Evolutionary conservation across 1,140 invertebrate species (phyloP), one percentile per base, ranked within the genome.

Genomic region (Heliconius melpomene): DNA sequence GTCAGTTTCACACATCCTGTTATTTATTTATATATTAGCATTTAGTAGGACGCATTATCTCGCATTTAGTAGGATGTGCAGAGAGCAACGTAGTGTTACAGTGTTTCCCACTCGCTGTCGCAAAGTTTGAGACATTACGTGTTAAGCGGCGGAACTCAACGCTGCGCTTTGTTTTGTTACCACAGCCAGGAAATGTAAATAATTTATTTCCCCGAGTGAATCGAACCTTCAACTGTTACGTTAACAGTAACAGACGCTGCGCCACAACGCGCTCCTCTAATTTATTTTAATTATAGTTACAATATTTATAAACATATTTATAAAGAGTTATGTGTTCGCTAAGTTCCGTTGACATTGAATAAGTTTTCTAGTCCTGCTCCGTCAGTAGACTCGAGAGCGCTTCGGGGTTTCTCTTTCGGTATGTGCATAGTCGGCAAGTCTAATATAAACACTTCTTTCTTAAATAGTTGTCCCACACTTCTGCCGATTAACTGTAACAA

Each of bases 401-500:
- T 83, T 88, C 94, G 78, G 85, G 94, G 73, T 90, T 89, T 93
- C 36, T 94, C 95, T n/a, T 93, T 85, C 23, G 94, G 89, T 20
- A 90, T 84, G 70, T 95, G 96, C 91, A 96, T 96, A 5, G 95
- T 94, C 2, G 98, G 98, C 85, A 98, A 94, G 91, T 98, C 97
- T 77, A 96, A 95, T 82, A 98, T 98, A 90, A 97, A 97, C 1
- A 98, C 96, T 94, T 98, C 97, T 86, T 98, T 97, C 73, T 97
- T 97, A 89, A 98, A 98, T 71, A 98, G 94, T 92, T 98, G 97
- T 46, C 98, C 97, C 11, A 98, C 95, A 91, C 96, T 98, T 87
- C 96, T 95, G 2, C 97, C 97, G 79, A 98, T 97, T 80, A 98
- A 95, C 96, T 97, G 93, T 23, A 89, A 90, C 54, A 57, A 26